Percentiles rank a stretch among this genome's conserved stretches.
Evolutionary conservation across 2,797 vertebrate genomes (phyloP).

Genomic region (Dromococcyx pavoninus): DNA sequence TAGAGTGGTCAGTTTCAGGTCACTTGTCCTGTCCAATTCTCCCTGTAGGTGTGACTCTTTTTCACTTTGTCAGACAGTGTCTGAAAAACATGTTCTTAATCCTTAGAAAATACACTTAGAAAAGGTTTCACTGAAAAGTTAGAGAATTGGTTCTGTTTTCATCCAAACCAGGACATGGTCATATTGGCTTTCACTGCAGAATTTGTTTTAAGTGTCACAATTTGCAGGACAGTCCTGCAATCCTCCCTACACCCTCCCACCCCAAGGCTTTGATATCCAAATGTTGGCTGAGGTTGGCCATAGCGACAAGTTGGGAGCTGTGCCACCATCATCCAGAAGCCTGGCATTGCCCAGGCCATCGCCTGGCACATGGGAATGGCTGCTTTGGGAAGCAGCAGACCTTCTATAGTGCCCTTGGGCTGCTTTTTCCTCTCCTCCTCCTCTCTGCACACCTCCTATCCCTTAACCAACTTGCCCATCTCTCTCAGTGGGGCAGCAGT

Average conservation of each 20-base stretch:
- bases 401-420: background rate
- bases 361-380: background rate
- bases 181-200: accelerated
- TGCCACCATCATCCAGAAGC: background rate
- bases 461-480: accelerated
- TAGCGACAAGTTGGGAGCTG: background rate
- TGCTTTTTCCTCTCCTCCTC: background rate
- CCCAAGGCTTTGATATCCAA: too few species aligned
- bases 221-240: background rate
- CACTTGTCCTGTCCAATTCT: too few species aligned
- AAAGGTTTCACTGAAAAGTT: too few species aligned
- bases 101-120: too few species aligned
- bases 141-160: too few species aligned
- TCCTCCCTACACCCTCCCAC: too few species aligned
- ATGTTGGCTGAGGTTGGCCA: background rate
- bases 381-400: background rate
- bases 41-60: too few species aligned
- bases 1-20: too few species aligned
- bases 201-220: background rate
- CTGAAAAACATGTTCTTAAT: too few species aligned
- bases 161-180: too few species aligned
- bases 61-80: too few species aligned
- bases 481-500: background rate
- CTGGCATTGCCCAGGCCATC: accelerated
- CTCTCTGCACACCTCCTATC: accelerated